Evolutionary conservation across 2,888 invertebrate genomes (phyloP), one percentile per base, ranked within the genome.

Genomic region (Drosophila longiperda): DNA sequence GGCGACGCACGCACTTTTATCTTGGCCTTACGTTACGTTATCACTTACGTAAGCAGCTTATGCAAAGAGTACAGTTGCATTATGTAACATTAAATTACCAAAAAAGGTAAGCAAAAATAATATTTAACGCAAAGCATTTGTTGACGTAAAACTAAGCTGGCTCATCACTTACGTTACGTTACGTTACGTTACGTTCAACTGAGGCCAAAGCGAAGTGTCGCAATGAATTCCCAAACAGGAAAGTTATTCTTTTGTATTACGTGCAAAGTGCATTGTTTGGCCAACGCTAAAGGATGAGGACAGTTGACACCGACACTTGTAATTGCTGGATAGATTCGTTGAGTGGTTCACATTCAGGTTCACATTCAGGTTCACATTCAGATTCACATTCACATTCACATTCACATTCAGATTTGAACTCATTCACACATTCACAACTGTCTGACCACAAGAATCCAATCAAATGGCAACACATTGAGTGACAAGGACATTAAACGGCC

Each of bases 401-500:
- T 34, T 55, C 48, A 20, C 58, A 45, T 20, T 62, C 50, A 53
- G 61, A 71, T 38, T 50, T 12, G 23, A 57, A 53, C 23, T 20
- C 60, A 32, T 53, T 26, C 29, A 32, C 54, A 61, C 66, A 70
- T 66, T 74, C 66, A 70, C 74, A 60, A 26, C 38, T 57, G 63
- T 62, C 66, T 74, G 82, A 80, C 89, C 87, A 68, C 83, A 84
- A 74, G 72, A 82, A 77, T 76, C 77, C 80, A 86, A 80, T 83
- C 82, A 76, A 78, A 74, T 54, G 63, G 64, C 70, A 65, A 63
- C 65, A 67, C 69, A 73, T 64, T 66, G 66, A 64, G 59, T 62
- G 73, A 60, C 65, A 73, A 65, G 50, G 53, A 66, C 66, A 63
- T 42, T 66, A 63, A 54, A 62, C 34, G 53, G 45, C 4, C 26